Evolutionary conservation across 1,140 invertebrate genomes (phyloP).

Genomic region (Lamellibrachia luymesi): DNA sequence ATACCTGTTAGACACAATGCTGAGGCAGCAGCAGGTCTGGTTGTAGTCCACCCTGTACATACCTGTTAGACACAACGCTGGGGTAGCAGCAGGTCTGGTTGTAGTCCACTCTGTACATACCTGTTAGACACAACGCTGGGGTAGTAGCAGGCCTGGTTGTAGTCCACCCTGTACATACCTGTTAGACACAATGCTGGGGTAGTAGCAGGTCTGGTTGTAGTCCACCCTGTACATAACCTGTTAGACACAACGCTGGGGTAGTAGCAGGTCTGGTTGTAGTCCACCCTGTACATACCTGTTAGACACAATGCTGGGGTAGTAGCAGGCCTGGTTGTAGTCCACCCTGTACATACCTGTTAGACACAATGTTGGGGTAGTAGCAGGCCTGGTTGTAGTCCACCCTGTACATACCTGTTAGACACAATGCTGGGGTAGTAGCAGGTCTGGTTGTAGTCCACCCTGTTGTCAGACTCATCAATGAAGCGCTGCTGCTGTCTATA

Average conservation of each 20-base stretch:
- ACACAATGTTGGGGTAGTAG: neutral
- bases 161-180: neutral
- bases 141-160: neutral
- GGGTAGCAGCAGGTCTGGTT: neutral
- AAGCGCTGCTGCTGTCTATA: conserved; percentile 58
- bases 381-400: neutral
- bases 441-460: conserved; percentile 63
- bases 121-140: neutral
- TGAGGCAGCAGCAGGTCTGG: neutral
- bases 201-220: neutral
- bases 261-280: neutral
- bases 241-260: neutral
- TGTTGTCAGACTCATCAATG: conserved; percentile 57
- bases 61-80: neutral
- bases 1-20: neutral
- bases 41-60: neutral
- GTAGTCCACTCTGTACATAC: neutral
- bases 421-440: conserved; percentile 72
- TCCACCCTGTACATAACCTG: neutral
- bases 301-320: neutral
- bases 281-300: neutral
- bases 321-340: neutral
- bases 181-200: neutral
- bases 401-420: conserved; percentile 56
- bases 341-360: neutral